Evolutionary conservation across 2,113 vertebrate species (phyloP), one percentile per base, ranked within the genome.

Genomic region (Corythoichthys intestinalis): DNA sequence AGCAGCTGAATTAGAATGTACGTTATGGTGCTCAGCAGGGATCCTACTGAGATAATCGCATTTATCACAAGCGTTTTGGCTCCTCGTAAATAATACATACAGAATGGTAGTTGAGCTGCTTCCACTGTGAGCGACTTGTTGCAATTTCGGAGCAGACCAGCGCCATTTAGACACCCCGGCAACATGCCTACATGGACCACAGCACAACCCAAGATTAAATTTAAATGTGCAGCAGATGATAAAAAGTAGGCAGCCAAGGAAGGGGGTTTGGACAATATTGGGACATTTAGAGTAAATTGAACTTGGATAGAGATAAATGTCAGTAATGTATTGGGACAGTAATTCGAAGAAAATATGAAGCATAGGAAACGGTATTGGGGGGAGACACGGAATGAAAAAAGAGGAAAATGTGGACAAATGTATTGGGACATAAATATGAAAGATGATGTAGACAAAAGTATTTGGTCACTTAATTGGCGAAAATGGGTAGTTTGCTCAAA

Each of bases 11-110:
- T 44, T 44, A 44, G 41, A 44, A 44, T 44, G 41, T 44, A 44
- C 41, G 6, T 44, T 44, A 44, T 2, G 4, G 35, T 1, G 50
- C 57, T 67, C 72, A 77, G 74, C 75, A 64, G 67, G 37, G 79
- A 82, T 75, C 65, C 78, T 73, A 58, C 65, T 17, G 66, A 82
- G 77, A 82, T 83, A 78, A 88, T 85, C 78, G 73, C 72, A 72
- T 74, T 70, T 83, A 75, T 85, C 76, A 85, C 71, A n/a, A 73
- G 67, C 77, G 10, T 78, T 84, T 66, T 80, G 75, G 80, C 79
- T 73, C 67, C 8, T 72, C 65, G 78, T 88, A 77, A 85, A 86
- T 84, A 85, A 87, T 83, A 63, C 11, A 88, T 84, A 14, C 38
- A 62, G 81, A 73, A 41, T 35, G 57, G 11, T 35, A 62, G 56